phyloP scores from a whole-genome alignment of 2,888 invertebrate species.

The Chymomyza amoena region DNA sequence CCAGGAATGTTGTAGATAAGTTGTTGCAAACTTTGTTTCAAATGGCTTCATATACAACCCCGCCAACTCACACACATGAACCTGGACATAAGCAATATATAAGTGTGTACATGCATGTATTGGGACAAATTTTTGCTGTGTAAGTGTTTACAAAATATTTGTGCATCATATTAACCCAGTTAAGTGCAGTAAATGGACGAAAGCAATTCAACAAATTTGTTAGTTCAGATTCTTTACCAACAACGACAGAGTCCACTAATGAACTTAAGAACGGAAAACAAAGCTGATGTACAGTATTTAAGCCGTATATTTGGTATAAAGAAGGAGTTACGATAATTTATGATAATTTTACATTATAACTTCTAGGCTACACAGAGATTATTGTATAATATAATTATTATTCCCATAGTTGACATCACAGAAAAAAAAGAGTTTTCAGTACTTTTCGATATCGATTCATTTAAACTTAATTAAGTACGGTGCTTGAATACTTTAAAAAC shows the following conservation, averaged over 20 bases:
- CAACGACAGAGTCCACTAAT: neutral
- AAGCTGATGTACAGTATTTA: neutral
- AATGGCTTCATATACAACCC: constrained; percentile 16
- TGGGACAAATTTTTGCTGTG: constrained; percentile 47
- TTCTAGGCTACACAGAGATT: no score
- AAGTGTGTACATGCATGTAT: neutral
- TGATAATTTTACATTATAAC: no score
- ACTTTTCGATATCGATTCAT: no score
- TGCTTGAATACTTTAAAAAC: no score
- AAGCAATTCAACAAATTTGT: constrained; percentile 8
- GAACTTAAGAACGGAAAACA: neutral
- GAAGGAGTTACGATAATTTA: no score
- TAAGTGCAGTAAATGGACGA: constrained; percentile 37
- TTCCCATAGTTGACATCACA: no score
- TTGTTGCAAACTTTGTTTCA: constrained; percentile 24
- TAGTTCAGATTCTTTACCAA: neutral
- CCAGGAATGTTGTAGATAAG: constrained; percentile 37
- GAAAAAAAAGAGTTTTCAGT: no score
- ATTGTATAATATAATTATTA: no score
- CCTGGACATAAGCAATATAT: constrained; percentile 1
- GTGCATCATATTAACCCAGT: constrained; percentile 55
- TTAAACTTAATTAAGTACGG: no score
- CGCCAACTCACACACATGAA: constrained; percentile 13
- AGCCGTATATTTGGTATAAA: no score
- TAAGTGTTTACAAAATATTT: constrained; percentile 53